Conservation (phyloP, 2,797 vertebrate genomes). For the Phoeniculus purpureus region DNA sequence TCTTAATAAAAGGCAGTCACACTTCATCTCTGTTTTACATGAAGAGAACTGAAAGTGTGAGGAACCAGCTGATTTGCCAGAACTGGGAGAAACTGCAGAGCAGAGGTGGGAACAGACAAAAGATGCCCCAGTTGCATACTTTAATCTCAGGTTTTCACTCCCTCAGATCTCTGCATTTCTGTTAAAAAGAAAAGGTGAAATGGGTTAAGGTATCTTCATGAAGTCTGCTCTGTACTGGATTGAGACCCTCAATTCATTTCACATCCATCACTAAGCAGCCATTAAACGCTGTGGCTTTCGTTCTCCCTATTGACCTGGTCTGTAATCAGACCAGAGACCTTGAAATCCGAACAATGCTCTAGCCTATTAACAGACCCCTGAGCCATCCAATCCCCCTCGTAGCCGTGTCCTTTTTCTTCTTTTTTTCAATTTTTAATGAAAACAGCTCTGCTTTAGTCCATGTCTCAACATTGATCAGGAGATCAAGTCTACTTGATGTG, state of each 20-base stretch:
- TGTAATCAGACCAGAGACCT: slow-evolving; percentile 35
- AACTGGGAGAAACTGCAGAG: not conserved
- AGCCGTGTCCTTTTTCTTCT: not conserved
- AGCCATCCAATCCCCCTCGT: not conserved
- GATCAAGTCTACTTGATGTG: not conserved
- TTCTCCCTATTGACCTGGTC: slow-evolving; percentile 43
- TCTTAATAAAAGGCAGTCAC: not conserved
- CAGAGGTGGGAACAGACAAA: not conserved
- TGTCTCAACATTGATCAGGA: not conserved
- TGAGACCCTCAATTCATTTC: slow-evolving; percentile 33
- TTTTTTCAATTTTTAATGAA: not conserved
- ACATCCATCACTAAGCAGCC: slow-evolving; percentile 45
- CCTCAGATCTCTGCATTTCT: not conserved
- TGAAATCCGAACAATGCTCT: not conserved
- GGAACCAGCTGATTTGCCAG: not conserved
- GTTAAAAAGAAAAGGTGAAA: not conserved
- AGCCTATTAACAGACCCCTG: slow-evolving; percentile 21
- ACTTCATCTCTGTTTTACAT: not conserved
- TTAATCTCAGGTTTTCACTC: not conserved
- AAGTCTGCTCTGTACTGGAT: not conserved
- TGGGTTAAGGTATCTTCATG: not conserved
- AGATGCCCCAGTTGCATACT: not conserved
- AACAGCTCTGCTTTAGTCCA: slow-evolving; percentile 11
- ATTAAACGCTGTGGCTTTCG: slow-evolving; percentile 45
- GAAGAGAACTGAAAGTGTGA: not conserved